phyloP scores from a whole-genome alignment of 2,888 invertebrate species.

The Thereva unica region DNA sequence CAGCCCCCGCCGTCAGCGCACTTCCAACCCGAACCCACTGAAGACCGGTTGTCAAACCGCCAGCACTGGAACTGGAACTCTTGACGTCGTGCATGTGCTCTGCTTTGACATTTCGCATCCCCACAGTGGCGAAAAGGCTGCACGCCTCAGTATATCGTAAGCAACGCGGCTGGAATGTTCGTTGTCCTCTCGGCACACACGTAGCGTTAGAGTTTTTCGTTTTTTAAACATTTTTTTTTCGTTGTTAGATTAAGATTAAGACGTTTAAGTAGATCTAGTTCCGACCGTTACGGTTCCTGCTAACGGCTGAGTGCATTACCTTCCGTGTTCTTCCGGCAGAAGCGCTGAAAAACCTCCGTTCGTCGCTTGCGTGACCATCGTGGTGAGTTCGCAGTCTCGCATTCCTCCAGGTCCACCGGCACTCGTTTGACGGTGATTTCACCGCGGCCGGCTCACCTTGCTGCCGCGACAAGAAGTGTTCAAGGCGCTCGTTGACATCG shows the following conservation, averaged over 20 bases:
- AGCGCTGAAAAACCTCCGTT: too few relatives aligned
- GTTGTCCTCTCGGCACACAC: slow-evolving; percentile 2
- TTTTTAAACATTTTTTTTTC: slow-evolving; percentile 11
- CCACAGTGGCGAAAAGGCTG: slow-evolving; percentile 13
- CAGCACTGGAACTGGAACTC: slow-evolving; percentile 20
- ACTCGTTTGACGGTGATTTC: not conserved
- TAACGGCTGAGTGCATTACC: too few relatives aligned
- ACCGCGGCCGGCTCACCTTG: slow-evolving; percentile 31
- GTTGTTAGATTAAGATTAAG: not conserved
- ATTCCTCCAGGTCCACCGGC: not conserved
- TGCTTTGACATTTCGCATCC: slow-evolving; percentile 19
- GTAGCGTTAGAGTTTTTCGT: slow-evolving; percentile 14
- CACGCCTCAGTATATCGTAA: slow-evolving; percentile 24
- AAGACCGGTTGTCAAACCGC: slow-evolving; percentile 29
- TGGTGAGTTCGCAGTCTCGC: slow-evolving; percentile 1
- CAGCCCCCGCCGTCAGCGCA: too few relatives aligned
- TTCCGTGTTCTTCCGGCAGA: too few relatives aligned
- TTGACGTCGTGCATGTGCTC: slow-evolving; percentile 19
- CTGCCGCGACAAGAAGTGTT: not conserved
- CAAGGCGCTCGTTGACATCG: not conserved
- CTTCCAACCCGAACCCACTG: not conserved
- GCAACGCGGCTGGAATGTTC: slow-evolving; percentile 21
- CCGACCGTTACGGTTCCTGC: too few relatives aligned
- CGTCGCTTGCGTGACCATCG: slow-evolving; percentile 9
- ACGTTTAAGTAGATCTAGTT: too few relatives aligned